A percentile compares a stretch with the other conserved stretches of the same genome.
Conservation (phyloP, 1,140 invertebrate species). For the Melipona quadrifasciata region DNA sequence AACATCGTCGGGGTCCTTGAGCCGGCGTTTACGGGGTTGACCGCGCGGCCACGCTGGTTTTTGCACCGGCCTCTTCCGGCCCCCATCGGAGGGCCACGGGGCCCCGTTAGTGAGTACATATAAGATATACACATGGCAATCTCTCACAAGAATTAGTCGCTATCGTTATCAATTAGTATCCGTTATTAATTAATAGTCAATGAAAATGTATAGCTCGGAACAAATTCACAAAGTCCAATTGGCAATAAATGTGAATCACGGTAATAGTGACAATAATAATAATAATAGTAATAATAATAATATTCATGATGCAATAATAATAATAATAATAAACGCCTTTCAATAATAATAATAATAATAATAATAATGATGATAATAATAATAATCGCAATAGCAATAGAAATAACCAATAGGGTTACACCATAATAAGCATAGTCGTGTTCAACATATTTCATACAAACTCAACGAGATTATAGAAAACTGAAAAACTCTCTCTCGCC, state of each 20-base stretch:
- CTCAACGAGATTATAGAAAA: constrained; percentile 78
- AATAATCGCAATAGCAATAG: constrained; percentile 60
- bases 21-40: constrained; percentile 69
- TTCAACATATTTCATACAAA: constrained; percentile 76
- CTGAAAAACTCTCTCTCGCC: constrained; percentile 69
- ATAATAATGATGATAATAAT: constrained; percentile 49
- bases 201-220: constrained; percentile 64
- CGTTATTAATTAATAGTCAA: constrained; percentile 77
- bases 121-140: constrained; percentile 82
- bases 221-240: constrained; percentile 67
- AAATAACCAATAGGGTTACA: constrained; percentile 72
- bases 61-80: neutral
- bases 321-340: constrained; percentile 56
- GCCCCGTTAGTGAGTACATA: constrained; percentile 80
- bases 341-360: constrained; percentile 54
- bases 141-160: constrained; percentile 81
- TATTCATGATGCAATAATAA: constrained; percentile 62
- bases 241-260: constrained; percentile 60
- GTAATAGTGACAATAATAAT: constrained; percentile 62
- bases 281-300: constrained; percentile 56
- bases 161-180: constrained; percentile 81
- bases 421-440: constrained; percentile 75
- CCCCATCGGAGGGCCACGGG: constrained; percentile 66
- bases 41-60: constrained; percentile 6
- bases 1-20: constrained; percentile 70